Conservation (phyloP, 1,140 invertebrate genomes). For the Diachasma alloeum region DNA sequence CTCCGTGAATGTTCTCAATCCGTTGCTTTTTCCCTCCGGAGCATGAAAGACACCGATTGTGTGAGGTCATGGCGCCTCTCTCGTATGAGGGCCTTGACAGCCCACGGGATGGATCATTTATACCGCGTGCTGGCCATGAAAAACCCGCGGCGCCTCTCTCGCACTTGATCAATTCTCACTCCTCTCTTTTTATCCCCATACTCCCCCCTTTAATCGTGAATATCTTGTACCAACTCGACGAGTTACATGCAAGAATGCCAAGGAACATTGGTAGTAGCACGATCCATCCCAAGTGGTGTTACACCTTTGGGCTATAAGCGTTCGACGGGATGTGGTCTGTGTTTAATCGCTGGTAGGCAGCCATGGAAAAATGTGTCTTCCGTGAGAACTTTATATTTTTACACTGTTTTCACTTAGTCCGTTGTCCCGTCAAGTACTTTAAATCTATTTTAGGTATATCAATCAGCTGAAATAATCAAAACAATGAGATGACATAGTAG, state of each 20-base stretch:
- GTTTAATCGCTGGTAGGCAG: constrained; percentile 52
- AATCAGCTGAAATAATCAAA: too few relatives aligned
- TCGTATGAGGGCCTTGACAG: constrained; percentile 26
- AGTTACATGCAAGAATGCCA: constrained; percentile 57
- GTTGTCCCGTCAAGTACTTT: not conserved
- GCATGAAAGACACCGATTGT: constrained; percentile 31
- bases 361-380: constrained; percentile 60
- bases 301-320: constrained; percentile 52
- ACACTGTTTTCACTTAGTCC: constrained; percentile 6
- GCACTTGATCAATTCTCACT: constrained; percentile 20
- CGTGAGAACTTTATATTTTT: constrained; percentile 54
- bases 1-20: too few relatives aligned
- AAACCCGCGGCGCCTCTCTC: constrained; percentile 39
- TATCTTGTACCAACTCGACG: constrained; percentile 24
- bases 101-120: constrained; percentile 41
- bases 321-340: constrained; percentile 62
- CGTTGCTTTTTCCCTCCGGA: not conserved
- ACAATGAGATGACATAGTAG: too few relatives aligned
- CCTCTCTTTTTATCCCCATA: constrained; percentile 34
- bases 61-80: constrained; percentile 23
- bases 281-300: constrained; percentile 39
- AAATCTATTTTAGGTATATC: too few relatives aligned
- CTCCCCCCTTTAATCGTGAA: constrained; percentile 6
- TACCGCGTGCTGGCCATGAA: constrained; percentile 43
- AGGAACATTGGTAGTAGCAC: constrained; percentile 42